A percentile compares a stretch with the other conserved stretches of the same genome.
Evolutionary conservation across 2,797 vertebrate genomes (phyloP).

Genomic region (Threskiornis aethiopicus): DNA sequence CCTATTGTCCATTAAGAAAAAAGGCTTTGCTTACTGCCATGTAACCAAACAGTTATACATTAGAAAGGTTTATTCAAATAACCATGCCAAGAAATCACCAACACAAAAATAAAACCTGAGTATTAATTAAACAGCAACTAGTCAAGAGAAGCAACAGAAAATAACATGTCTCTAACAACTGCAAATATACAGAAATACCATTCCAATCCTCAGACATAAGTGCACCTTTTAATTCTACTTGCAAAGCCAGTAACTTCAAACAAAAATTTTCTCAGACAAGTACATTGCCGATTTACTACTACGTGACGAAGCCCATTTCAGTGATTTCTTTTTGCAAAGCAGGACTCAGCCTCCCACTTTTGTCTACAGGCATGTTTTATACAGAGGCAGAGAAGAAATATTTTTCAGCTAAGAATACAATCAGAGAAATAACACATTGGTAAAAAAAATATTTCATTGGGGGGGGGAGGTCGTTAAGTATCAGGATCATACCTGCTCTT

Average conservation of each 20-base stretch:
- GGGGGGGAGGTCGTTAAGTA: background rate
- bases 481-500: background rate
- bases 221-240: background rate
- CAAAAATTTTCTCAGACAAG: background rate
- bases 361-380: background rate
- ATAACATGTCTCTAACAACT: background rate
- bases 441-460: background rate
- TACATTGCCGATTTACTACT: background rate
- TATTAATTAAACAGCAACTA: background rate
- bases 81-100: background rate
- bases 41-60: background rate
- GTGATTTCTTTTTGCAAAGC: background rate
- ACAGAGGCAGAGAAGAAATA: background rate
- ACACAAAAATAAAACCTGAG: background rate
- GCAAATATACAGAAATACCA: background rate
- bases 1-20: background rate
- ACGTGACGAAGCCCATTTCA: fast-evolving
- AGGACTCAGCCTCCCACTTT: background rate
- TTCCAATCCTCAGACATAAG: background rate
- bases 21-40: background rate
- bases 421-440: background rate
- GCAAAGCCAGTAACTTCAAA: background rate
- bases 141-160: background rate
- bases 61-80: background rate
- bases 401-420: background rate